phyloP scores from a whole-genome alignment of 2,797 vertebrate species.

The Micrastur ruficollis region DNA sequence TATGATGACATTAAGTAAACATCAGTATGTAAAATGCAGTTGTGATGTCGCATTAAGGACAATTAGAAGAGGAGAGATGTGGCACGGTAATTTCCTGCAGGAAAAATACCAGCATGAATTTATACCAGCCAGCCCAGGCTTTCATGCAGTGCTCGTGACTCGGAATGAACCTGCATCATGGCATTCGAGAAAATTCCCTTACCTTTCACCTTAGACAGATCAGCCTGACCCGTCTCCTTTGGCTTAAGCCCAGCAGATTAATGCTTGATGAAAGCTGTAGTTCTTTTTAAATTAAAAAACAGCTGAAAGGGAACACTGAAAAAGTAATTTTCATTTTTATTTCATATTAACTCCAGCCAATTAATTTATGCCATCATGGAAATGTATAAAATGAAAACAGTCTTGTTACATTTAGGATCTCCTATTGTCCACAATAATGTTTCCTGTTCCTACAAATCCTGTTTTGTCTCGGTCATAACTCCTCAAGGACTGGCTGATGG shows the following conservation, averaged over 20 bases:
- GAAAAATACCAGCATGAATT: background rate
- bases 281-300: background rate
- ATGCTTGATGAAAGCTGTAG: background rate
- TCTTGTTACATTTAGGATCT: background rate
- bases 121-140: background rate
- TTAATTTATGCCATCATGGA: background rate
- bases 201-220: background rate
- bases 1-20: background rate
- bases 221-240: background rate
- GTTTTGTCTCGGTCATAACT: background rate
- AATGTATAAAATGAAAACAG: background rate
- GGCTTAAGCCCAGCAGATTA: background rate
- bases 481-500: background rate
- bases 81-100: background rate
- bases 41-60: background rate
- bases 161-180: accelerated
- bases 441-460: background rate
- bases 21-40: accelerated
- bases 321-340: background rate
- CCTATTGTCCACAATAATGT: background rate
- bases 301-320: background rate
- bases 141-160: background rate
- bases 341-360: background rate
- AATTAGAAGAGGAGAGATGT: background rate
- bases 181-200: background rate